Evolutionary conservation across 2,888 invertebrate genomes (phyloP), one percentile per base, ranked within the genome.

Genomic region (Nomada flava): DNA sequence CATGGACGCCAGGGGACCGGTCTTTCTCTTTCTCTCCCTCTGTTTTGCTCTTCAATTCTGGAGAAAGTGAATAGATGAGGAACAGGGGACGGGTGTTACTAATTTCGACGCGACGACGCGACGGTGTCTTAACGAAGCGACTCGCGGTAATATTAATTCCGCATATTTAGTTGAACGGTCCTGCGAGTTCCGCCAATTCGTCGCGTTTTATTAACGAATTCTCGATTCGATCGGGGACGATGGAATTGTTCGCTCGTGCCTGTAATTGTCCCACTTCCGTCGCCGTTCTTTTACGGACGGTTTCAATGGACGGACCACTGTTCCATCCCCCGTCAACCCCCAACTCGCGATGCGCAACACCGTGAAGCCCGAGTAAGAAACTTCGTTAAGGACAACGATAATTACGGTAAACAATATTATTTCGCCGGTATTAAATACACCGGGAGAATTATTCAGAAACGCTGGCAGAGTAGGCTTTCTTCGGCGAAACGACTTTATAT

Each of bases 381-480:
- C 57, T 62, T 79, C 29, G 4, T 63, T 71, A 67, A 63, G 42
- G 50, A 42, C 29, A 29, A 71, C 23, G 68, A 70, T 71, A 76
- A 82, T 82, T 63, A 75, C 44, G 57, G 29, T 44, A 57, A 82
- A 74, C 79, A 70, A 75, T 75, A 60, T 70, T 20, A 69, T 69
- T 53, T 2, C 53, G 10, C 26, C 65, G 11, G 69, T 23, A 67
- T 74, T 75, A 75, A 82, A 67, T 62, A 55, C 52, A 57, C 18
- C 23, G 23, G 26, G 42, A 60, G 55, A 65, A 47, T 70, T 50
- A 65, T 62, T 68, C 68, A 57, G 42, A 67, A 60, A 57, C n/a
- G 13, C n/a, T 23, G 42, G n/a, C 23, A 59, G 52, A 20, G 52
- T 0, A 52, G 36, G 36, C 20, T 65, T 44, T 20, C 52, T 42